phyloP scores from a whole-genome alignment of 2,888 invertebrate species.

The Noctua comes region DNA sequence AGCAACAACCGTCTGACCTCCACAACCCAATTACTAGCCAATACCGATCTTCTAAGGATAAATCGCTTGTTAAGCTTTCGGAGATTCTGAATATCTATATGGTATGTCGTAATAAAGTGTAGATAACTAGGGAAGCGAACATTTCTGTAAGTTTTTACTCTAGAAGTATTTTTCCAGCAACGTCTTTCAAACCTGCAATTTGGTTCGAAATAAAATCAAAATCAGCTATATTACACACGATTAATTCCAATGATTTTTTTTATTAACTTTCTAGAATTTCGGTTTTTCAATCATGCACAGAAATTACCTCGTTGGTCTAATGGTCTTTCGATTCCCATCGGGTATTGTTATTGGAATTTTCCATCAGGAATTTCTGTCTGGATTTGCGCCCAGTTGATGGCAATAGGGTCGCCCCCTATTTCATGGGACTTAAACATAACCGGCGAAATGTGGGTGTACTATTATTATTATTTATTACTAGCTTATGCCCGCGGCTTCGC shows the following conservation, averaged over 20 bases:
- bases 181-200: neutral
- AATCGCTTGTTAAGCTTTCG: neutral
- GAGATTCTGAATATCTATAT: neutral
- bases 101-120: neutral
- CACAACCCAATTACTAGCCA: neutral
- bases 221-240: neutral
- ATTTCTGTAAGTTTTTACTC: neutral
- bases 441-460: neutral
- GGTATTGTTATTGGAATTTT: neutral
- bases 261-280: neutral
- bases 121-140: neutral
- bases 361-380: neutral
- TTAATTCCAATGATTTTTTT: neutral
- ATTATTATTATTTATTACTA: too few species aligned
- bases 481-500: too few species aligned
- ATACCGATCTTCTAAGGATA: slow-evolving; percentile 1
- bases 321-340: neutral
- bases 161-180: neutral
- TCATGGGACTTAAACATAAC: neutral
- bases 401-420: neutral
- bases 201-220: neutral
- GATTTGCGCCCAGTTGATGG: neutral
- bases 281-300: neutral
- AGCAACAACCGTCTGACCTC: neutral
- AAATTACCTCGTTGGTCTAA: neutral